These are phyloP conservation scores for Forbesichthys agassizii DNA, from an alignment of 2,113 vertebrate genomes.

Conservation along the genomic window DNA sequence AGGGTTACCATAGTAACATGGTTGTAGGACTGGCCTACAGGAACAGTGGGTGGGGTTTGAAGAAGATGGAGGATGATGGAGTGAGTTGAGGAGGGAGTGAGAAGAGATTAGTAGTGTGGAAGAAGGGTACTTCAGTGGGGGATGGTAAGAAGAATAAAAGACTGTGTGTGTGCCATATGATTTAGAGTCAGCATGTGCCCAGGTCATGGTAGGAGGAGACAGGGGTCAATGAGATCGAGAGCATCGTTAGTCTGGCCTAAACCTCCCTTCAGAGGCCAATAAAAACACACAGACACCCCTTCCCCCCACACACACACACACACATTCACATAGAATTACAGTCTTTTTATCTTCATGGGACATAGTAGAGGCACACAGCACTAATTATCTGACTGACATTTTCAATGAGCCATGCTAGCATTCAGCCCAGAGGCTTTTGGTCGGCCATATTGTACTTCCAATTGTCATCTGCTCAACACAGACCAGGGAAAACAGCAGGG, in stretches of 20 bases:
- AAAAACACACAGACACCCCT: slow-evolving; percentile 3
- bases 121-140: too few relatives aligned
- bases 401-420: background rate
- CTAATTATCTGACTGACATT: too few relatives aligned
- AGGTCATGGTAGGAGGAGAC: slow-evolving; percentile 29
- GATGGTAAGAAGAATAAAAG: background rate
- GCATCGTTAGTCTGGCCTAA: slow-evolving; percentile 21
- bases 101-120: background rate
- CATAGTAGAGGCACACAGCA: too few relatives aligned
- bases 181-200: slow-evolving; percentile 36
- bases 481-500: background rate
- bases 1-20: slow-evolving; percentile 33
- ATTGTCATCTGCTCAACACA: slow-evolving; percentile 5
- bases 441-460: slow-evolving; percentile 47
- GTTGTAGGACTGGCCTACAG: slow-evolving; percentile 6
- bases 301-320: background rate
- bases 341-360: background rate
- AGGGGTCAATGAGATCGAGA: slow-evolving; percentile 32
- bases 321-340: background rate
- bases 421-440: slow-evolving; percentile 32
- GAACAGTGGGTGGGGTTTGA: background rate
- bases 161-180: slow-evolving; percentile 1
- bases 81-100: background rate
- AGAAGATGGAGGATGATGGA: slow-evolving; percentile 11
- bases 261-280: background rate